Evolutionary conservation across 2,888 invertebrate species (phyloP).

Genomic region (Phalangium opilio): DNA sequence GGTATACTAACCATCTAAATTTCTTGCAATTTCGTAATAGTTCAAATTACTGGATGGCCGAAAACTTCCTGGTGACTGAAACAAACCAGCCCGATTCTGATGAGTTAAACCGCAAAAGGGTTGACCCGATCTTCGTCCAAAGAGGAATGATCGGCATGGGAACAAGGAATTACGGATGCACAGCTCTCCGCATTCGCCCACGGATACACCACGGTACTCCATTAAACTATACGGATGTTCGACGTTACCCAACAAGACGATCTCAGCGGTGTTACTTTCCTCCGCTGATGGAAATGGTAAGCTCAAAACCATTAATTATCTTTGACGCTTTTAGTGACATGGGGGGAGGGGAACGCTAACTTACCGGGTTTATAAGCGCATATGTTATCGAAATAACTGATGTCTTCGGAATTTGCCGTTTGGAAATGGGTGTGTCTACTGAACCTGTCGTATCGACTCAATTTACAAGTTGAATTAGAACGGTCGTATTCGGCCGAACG

Average conservation of each 20-base stretch:
- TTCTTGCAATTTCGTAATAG: slow-evolving; percentile 18
- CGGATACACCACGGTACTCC: slow-evolving; percentile 16
- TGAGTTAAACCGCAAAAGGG: slow-evolving; percentile 20
- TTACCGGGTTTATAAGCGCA: slow-evolving; percentile 15
- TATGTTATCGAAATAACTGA: slow-evolving; percentile 30
- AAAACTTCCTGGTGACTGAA: slow-evolving; percentile 15
- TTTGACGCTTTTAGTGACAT: background rate
- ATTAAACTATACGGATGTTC: slow-evolving; percentile 17
- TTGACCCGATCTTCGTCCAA: slow-evolving; percentile 11
- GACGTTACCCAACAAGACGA: slow-evolving; percentile 18
- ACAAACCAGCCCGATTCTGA: slow-evolving; percentile 17
- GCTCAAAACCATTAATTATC: background rate
- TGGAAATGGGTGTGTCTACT: slow-evolving; percentile 28
- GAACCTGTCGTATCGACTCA: slow-evolving; percentile 29
- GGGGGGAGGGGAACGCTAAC: background rate
- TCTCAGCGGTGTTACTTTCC: slow-evolving; percentile 12
- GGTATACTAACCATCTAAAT: slow-evolving; percentile 12
- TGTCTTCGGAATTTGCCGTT: slow-evolving; percentile 19
- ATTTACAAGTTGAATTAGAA: slow-evolving; percentile 25
- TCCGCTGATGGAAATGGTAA: slow-evolving; percentile 4
- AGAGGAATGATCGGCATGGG: slow-evolving; percentile 20
- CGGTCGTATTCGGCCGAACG: slow-evolving; percentile 31
- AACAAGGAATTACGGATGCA: slow-evolving; percentile 16
- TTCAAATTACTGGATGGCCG: slow-evolving; percentile 15
- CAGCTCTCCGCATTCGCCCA: slow-evolving; percentile 19